A percentile compares a stretch with the other conserved stretches of the same genome.
Evolutionary conservation across 2,888 invertebrate genomes (phyloP).

Genomic region (Eurytoma californica): DNA sequence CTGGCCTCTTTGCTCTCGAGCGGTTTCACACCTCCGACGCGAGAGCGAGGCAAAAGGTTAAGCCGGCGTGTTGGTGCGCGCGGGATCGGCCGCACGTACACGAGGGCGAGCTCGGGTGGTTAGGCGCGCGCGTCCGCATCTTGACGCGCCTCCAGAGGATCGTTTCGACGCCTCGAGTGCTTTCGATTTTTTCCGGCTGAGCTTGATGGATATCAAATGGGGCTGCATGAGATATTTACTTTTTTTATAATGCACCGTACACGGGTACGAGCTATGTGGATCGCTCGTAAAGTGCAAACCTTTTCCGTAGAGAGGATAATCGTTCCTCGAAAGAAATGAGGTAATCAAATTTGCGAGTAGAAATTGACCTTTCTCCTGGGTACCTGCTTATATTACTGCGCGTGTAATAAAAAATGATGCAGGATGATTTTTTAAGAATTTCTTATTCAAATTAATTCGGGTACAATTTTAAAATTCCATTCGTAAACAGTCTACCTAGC

Average conservation of each 20-base stretch:
- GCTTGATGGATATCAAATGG: conserved; percentile 37
- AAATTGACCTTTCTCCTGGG: no score
- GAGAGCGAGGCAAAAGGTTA: conserved; percentile 70
- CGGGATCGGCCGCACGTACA: neutral
- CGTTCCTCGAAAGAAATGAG: no score
- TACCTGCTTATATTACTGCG: no score
- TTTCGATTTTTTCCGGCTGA: neutral
- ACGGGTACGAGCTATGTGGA: neutral
- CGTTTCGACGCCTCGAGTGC: conserved; percentile 52
- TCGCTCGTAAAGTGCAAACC: no score
- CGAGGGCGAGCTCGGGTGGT: neutral
- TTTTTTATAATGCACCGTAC: neutral
- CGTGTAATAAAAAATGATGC: no score
- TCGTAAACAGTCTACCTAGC: no score
- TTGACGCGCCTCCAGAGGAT: conserved; percentile 24
- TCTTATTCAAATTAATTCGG: no score
- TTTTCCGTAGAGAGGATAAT: no score
- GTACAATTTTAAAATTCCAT: no score
- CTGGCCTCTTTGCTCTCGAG: conserved; percentile 74
- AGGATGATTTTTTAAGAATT: no score
- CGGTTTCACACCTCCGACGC: conserved; percentile 73
- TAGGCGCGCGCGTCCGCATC: neutral
- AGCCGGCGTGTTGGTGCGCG: neutral
- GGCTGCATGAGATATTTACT: neutral
- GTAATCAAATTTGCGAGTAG: no score